Evolutionary conservation across 2,113 vertebrate genomes (phyloP), one percentile per base, ranked within the genome.

Genomic region (Pungitius pungitius): DNA sequence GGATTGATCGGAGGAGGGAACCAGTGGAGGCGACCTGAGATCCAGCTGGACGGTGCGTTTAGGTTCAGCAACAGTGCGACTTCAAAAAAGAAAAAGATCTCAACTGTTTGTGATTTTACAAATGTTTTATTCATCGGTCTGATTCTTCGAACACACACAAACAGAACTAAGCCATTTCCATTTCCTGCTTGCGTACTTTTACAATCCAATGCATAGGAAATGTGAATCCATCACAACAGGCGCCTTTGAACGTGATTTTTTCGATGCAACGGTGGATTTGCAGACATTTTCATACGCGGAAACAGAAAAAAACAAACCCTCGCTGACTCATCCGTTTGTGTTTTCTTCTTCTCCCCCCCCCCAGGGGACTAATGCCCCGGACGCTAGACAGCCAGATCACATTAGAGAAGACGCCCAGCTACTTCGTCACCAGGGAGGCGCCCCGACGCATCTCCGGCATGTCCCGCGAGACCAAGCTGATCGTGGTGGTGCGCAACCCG

Each of bases 401-500:
- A 0, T 91, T 99, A 85, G 97, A 99, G 93, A 99, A 99, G 92
- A 99, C 97, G 0, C 97, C 97, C 65, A 99, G 97, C 89, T 99
- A 99, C 84, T 99, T 98, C 0, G 96, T 99, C 67, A 99, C 97
- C 22, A 92, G 94, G 12, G 97, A 99, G 68, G 95, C 97, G 0
- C 97, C 97, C 0, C 92, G 94, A 2, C 92, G 97, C 0, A 99
- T 99, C 85, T 91, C 94, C 90, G 93, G 93, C 85, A 98, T 99
- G 97, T 96, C 96, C 3, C 91, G 91, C 1, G 92, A 94, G 84
- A 97, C 95, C 0, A 98, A 97, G 87, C 90, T 99, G 85, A 97
- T 99, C 0, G 97, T 99, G 78, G 97, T 99, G 73, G 97, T 98
- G 60, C 92, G 97, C 1, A 96, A 99, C 88, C 97, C 97, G 0